A percentile compares a stretch with the other conserved stretches of the same genome.
Evolutionary conservation across 2,113 vertebrate species (phyloP).

Genomic region (Notarius quadriscutis): DNA sequence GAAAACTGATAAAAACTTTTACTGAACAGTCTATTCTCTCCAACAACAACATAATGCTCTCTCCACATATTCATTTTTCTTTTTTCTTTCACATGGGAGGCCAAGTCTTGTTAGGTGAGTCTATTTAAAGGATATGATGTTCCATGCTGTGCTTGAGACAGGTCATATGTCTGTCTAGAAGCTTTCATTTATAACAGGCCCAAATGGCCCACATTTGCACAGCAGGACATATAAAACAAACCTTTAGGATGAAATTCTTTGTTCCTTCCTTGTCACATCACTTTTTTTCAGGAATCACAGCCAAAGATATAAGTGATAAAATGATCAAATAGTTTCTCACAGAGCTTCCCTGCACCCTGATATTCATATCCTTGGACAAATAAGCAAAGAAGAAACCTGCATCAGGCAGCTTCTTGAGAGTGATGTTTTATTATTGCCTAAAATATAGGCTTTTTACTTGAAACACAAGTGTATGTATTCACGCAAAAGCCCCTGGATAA

Average conservation of each 20-base stretch:
- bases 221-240: slow-evolving; percentile 37
- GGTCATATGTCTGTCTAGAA: slow-evolving; percentile 42
- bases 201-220: slow-evolving; percentile 27
- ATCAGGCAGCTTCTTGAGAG: not conserved
- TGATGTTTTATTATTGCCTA: slow-evolving; percentile 20
- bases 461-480: slow-evolving; percentile 8
- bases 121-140: slow-evolving; percentile 48
- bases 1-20: slow-evolving; percentile 10
- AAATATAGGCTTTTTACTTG: slow-evolving; percentile 25
- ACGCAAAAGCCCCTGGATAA: not conserved
- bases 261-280: slow-evolving; percentile 24
- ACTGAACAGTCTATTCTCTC: not conserved
- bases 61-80: slow-evolving; percentile 15
- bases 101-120: slow-evolving; percentile 47
- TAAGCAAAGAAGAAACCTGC: slow-evolving; percentile 23
- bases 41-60: not conserved
- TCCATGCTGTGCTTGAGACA: slow-evolving; percentile 27
- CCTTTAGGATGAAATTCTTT: slow-evolving; percentile 20
- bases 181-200: slow-evolving; percentile 33
- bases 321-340: slow-evolving; percentile 13
- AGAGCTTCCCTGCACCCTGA: slow-evolving; percentile 19
- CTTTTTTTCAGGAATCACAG: not conserved
- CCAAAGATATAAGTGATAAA: slow-evolving; percentile 21
- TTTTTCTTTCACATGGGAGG: slow-evolving; percentile 39
- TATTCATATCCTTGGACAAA: slow-evolving; percentile 39